These are phyloP conservation scores for Cliona cf. orientalis DNA, from an alignment of 37 sponge, comb jelly and placozoan genomes.

Conservation along the genomic window DNA sequence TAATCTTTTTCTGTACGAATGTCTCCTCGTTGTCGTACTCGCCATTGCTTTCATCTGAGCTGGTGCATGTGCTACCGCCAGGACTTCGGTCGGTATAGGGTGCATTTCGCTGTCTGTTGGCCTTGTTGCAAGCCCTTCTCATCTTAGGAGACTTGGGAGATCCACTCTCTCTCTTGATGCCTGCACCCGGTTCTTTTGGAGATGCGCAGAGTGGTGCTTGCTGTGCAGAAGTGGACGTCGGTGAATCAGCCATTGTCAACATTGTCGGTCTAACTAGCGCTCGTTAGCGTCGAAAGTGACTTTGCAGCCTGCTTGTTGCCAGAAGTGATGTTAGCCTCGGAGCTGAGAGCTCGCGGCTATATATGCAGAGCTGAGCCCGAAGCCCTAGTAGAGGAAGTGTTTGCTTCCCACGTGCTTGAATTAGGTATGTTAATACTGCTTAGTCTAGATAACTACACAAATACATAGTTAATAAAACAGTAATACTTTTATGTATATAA, in stretches of 20 bases:
- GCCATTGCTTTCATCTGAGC: conserved; percentile 47
- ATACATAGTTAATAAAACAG: too few relatives aligned
- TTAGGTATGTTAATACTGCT: too few relatives aligned
- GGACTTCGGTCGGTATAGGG: conserved; percentile 49
- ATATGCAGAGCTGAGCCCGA: too few relatives aligned
- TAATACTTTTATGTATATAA: too few relatives aligned
- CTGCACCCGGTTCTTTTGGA: not conserved
- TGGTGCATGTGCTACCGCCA: conserved; percentile 20
- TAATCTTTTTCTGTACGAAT: conserved; percentile 5
- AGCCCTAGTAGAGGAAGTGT: too few relatives aligned
- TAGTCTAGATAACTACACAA: too few relatives aligned
- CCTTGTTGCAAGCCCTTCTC: not conserved
- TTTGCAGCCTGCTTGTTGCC: too few relatives aligned
- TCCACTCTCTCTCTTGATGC: not conserved
- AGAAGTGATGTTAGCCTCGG: too few relatives aligned
- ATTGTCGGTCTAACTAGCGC: too few relatives aligned
- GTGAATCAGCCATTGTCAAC: conserved; percentile 17
- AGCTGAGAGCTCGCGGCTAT: too few relatives aligned
- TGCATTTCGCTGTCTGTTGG: not conserved
- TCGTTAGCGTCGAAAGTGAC: too few relatives aligned
- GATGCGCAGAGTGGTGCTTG: not conserved
- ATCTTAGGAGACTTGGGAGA: conserved; percentile 18
- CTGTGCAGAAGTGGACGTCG: not conserved
- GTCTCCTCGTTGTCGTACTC: conserved; percentile 23
- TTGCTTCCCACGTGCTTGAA: too few relatives aligned